Percentiles rank a stretch among this genome's conserved stretches.
phyloP scores from a whole-genome alignment of 2,888 invertebrate species.

The Caenorhabditis sinica region DNA sequence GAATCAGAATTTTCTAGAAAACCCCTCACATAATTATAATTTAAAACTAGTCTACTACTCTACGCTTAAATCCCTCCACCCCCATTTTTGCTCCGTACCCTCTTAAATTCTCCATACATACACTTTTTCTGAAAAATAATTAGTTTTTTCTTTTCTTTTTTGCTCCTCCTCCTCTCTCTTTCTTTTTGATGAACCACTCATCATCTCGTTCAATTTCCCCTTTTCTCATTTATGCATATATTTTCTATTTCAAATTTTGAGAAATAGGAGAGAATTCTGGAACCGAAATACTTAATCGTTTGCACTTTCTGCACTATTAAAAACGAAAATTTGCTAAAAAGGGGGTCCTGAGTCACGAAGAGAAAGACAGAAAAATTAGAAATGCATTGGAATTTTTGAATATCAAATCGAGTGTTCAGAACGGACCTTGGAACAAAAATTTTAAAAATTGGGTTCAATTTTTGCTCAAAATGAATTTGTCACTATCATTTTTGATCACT shows the following conservation, averaged over 20 bases:
- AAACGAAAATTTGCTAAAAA: no score
- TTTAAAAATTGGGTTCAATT: no score
- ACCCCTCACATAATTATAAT: no score
- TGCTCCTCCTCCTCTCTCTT: background rate
- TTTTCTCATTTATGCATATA: background rate
- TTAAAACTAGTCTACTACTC: no score
- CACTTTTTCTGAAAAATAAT: constrained; percentile 7
- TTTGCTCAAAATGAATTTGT: no score
- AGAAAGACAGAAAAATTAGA: background rate
- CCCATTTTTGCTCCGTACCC: background rate
- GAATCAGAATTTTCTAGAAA: no score
- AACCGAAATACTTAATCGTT: background rate
- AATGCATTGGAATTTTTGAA: background rate
- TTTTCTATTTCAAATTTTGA: no score
- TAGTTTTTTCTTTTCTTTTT: constrained; percentile 5
- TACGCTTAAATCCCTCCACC: background rate
- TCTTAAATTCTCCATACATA: background rate
- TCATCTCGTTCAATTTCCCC: background rate
- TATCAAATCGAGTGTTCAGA: no score
- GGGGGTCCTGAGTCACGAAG: no score
- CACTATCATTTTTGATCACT: background rate
- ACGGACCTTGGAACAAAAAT: no score
- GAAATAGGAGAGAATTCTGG: no score
- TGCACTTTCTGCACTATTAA: background rate
- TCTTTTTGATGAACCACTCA: background rate